Conservation (phyloP, 2,113 vertebrate genomes). For the Embiotoca jacksoni region DNA sequence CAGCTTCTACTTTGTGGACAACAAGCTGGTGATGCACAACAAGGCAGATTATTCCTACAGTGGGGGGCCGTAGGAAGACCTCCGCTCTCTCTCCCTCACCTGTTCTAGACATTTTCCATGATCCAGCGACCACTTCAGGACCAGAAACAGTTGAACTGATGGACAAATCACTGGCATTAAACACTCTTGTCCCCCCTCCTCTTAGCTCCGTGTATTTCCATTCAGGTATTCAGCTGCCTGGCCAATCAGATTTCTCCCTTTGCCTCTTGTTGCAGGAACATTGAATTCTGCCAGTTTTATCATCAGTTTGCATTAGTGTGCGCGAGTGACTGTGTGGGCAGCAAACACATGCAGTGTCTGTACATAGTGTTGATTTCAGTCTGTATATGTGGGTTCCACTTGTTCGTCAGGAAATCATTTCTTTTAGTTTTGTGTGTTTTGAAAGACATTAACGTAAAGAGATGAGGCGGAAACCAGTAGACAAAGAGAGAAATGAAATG, state of each 20-base stretch:
- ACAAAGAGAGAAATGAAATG: slow-evolving; percentile 23
- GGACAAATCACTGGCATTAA: slow-evolving; percentile 54
- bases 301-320: slow-evolving; percentile 43
- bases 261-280: slow-evolving; percentile 59
- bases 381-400: slow-evolving; percentile 52
- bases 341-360: slow-evolving; percentile 70
- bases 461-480: slow-evolving; percentile 21
- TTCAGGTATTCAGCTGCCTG: slow-evolving; percentile 53
- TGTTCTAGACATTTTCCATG: slow-evolving; percentile 45
- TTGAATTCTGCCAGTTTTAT: slow-evolving; percentile 54
- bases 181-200: slow-evolving; percentile 34
- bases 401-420: slow-evolving; percentile 37
- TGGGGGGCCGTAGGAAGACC: slow-evolving; percentile 87
- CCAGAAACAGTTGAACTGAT: slow-evolving; percentile 68
- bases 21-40: slow-evolving; percentile 99
- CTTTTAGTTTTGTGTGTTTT: slow-evolving; percentile 32
- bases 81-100: background rate
- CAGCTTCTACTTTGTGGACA: slow-evolving; percentile 99
- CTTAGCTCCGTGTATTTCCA: slow-evolving; percentile 47
- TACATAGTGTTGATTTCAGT: slow-evolving; percentile 66
- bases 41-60: slow-evolving; percentile 99
- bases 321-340: slow-evolving; percentile 57
- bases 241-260: slow-evolving; percentile 54
- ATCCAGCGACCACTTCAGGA: slow-evolving; percentile 53
- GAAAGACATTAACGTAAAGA: slow-evolving; percentile 22